Evolutionary conservation across 2,888 invertebrate species (phyloP), one percentile per base, ranked within the genome.

Genomic region (Cheiracanthium punctorium): DNA sequence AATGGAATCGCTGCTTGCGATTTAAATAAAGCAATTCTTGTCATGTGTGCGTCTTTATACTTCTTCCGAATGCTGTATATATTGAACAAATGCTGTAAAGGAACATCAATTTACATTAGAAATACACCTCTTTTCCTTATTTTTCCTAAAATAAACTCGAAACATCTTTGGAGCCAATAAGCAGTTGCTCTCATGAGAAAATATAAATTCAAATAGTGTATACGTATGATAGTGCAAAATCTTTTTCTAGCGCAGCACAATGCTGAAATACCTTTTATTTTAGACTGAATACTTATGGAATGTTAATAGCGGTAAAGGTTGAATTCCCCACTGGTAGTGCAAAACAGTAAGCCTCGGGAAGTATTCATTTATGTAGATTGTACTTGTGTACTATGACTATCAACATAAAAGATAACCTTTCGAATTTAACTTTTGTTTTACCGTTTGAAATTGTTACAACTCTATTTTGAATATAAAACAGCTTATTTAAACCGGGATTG

Each of bases 281-380:
- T 5, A 58, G 24, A 58, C 7, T 20, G 24, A 58, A 58, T 2
- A 58, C 17, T 48, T 58, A 24, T 58, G 1, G 17, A 58, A 58
- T 24, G 12, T 5, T 24, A 58, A 48, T 24, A 1, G 58, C 1
- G 1, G 43, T n/a, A n/a, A 17, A 14, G 43, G 17, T 2, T 48
- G 17, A 58, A 24, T 58, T 58, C 12, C 20, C 58, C 58, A 5
- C 24, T 20, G 24, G 4, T 24, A 24, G 20, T 2, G 20, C 24
- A 12, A 58, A 24, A 58, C 24, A 24, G 1, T 58, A 12, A 58
- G 24, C 12, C 20, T 24, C 24, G 12, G 1, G 24, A 24, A 24
- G 20, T 58, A 58, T 58, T 58, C 58, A 58, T 58, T 58, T 58
- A 58, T 58, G 58, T 24, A 58, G 58, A 58, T 58, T 58, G 58